Percentiles rank a stretch among this genome's conserved stretches.
These are phyloP conservation scores for Salvelinus namaycush DNA, from an alignment of 2,113 vertebrate genomes.

Conservation along the genomic window DNA sequence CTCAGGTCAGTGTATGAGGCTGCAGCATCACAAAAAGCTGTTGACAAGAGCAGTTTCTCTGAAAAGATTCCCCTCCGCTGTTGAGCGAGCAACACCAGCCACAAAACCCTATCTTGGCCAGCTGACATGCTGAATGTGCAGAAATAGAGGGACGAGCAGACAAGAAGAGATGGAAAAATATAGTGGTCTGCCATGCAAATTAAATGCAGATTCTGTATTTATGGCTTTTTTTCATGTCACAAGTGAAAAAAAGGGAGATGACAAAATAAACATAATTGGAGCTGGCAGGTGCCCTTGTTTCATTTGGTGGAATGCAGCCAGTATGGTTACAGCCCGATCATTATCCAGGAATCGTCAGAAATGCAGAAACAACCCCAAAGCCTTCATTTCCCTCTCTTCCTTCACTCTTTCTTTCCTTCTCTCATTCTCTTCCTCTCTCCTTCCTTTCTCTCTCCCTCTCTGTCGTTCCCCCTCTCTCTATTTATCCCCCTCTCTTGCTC, in stretches of 20 bases:
- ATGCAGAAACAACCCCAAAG: conserved; percentile 61
- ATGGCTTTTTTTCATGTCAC: conserved; percentile 64
- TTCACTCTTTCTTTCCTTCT: conserved; percentile 15
- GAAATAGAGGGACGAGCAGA: conserved; percentile 25
- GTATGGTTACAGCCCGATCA: conserved; percentile 70
- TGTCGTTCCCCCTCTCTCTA: background rate
- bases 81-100: conserved; percentile 56
- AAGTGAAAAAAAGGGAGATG: conserved; percentile 58
- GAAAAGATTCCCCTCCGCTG: conserved; percentile 59
- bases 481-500: conserved; percentile 1
- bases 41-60: conserved; percentile 63
- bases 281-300: conserved; percentile 72
- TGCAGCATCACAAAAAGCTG: conserved; percentile 46
- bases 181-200: conserved; percentile 63
- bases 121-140: conserved; percentile 71
- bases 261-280: conserved; percentile 68
- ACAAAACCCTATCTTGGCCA: conserved; percentile 66
- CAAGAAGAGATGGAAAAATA: conserved; percentile 35
- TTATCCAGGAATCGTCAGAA: conserved; percentile 76
- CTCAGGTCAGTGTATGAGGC: conserved; percentile 56
- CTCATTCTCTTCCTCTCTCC: background rate
- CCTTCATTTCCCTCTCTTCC: conserved; percentile 22
- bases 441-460: background rate
- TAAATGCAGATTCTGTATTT: conserved; percentile 68
- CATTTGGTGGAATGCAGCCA: conserved; percentile 68